A percentile compares a stretch with the other conserved stretches of the same genome.
phyloP scores from a whole-genome alignment of 2,888 invertebrate genomes.

The Nomada hirtipes region DNA sequence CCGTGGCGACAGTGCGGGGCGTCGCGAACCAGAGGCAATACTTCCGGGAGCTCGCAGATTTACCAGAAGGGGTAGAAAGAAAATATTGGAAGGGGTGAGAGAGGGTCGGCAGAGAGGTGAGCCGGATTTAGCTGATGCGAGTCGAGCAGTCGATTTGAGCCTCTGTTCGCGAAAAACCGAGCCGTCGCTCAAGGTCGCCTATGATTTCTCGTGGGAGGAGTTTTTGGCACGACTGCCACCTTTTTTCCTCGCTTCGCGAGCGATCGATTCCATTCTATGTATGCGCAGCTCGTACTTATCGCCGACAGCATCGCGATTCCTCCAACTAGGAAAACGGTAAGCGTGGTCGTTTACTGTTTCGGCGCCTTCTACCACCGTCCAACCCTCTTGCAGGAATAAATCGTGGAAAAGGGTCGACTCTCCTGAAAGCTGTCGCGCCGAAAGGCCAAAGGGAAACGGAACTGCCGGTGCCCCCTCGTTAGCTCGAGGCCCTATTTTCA shows the following conservation, averaged over 20 bases:
- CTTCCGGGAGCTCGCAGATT: slow-evolving; percentile 30
- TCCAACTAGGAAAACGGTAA: too few species aligned
- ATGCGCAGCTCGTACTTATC: slow-evolving; percentile 3
- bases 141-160: not conserved
- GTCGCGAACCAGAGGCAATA: slow-evolving; percentile 29
- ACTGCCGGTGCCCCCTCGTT: not conserved
- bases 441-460: not conserved
- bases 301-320: not conserved
- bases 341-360: too few species aligned
- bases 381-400: not conserved
- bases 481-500: slow-evolving; percentile 3
- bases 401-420: slow-evolving; percentile 2
- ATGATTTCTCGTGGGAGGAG: slow-evolving; percentile 54
- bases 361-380: too few species aligned
- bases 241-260: slow-evolving; percentile 10
- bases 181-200: slow-evolving; percentile 50
- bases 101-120: slow-evolving; percentile 49
- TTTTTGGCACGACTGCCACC: slow-evolving; percentile 56
- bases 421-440: slow-evolving; percentile 8
- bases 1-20: not conserved
- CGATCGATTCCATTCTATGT: slow-evolving; percentile 33
- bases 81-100: not conserved
- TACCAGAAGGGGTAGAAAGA: not conserved
- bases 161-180: slow-evolving; percentile 33
- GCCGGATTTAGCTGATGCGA: slow-evolving; percentile 39